Evolutionary conservation across 2,888 invertebrate species (phyloP), one percentile per base, ranked within the genome.

Genomic region (Drosophila meridionalis): DNA sequence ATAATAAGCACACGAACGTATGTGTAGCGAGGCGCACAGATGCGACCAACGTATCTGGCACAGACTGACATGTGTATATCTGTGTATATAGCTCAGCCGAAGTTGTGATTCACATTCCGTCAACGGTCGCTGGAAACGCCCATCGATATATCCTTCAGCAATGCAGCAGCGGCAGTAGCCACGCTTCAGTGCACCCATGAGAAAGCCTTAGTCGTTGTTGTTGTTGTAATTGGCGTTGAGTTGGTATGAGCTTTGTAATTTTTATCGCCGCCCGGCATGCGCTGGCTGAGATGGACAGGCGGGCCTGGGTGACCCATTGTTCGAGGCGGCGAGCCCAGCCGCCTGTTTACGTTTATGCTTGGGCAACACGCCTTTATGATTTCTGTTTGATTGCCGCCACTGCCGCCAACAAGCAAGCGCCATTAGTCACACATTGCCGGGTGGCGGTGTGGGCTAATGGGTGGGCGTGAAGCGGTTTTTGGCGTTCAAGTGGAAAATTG

Each of bases 351-450:
- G 83, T 88, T 90, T 88, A 90, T 86, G 87, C 80, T 88, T 71
- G 87, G 76, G 76, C 87, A 88, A 78, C 89, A 88, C 90, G 90
- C 90, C 87, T 87, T 90, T 87, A 90, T 87, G 87, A 87, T 87
- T 87, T 88, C 89, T 86, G 89, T 90, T 87, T 87, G 90, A 87
- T 86, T 90, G 90, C 89, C 61, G 82, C 85, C 81, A 73, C 66
- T 82, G 75, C 83, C 67, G 61, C 55, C 77, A 68, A 80, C 82
- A 69, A 83, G 75, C 70, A 86, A 80, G 83, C 89, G 75, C 87
- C 87, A 87, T 87, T 87, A 87, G 87, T 90, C 87, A 87, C 90
- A 86, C 88, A 76, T 65, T 78, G 66, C 26, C 55, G 42, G 5
- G 38, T 48, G 48, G 9, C n/a, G n/a, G 50, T 42, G 34, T 45